phyloP scores from a whole-genome alignment of 2,113 vertebrate genomes.

The Strix aluco region DNA sequence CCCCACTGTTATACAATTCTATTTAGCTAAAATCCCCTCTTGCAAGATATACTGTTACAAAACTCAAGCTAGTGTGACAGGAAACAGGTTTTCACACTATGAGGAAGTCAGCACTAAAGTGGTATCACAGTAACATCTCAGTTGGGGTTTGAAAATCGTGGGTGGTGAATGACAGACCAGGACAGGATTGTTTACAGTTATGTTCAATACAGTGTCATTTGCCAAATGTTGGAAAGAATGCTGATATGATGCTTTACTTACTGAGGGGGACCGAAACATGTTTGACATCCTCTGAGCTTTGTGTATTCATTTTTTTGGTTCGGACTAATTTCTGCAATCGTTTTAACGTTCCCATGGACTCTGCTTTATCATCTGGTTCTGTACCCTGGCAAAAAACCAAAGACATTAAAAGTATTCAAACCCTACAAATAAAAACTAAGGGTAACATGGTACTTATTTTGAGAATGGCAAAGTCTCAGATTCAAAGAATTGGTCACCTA shows the following conservation, averaged over 20 bases:
- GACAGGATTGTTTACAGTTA: constrained; percentile 38
- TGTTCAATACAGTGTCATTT: neutral
- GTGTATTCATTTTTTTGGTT: constrained; percentile 71
- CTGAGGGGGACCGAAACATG: constrained; percentile 53
- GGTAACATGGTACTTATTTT: neutral
- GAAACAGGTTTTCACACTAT: constrained; percentile 32
- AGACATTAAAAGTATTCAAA: neutral
- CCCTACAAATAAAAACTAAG: neutral
- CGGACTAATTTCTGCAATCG: constrained; percentile 79
- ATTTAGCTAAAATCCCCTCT: neutral
- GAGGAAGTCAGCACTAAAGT: neutral
- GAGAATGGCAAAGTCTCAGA: neutral
- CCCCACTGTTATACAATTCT: neutral
- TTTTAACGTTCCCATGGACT: constrained; percentile 77
- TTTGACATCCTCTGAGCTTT: constrained; percentile 69
- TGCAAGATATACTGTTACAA: constrained; percentile 5
- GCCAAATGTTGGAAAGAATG: neutral
- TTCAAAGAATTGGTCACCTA: neutral
- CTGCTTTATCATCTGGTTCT: constrained; percentile 66
- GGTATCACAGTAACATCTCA: constrained; percentile 27
- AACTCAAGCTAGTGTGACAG: neutral
- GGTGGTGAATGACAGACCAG: constrained; percentile 51
- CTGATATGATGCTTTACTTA: constrained; percentile 62
- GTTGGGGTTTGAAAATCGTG: neutral
- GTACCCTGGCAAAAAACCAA: constrained; percentile 63